Conservation (phyloP, 2,113 vertebrate genomes). For the Gracilinanus agilis region DNA sequence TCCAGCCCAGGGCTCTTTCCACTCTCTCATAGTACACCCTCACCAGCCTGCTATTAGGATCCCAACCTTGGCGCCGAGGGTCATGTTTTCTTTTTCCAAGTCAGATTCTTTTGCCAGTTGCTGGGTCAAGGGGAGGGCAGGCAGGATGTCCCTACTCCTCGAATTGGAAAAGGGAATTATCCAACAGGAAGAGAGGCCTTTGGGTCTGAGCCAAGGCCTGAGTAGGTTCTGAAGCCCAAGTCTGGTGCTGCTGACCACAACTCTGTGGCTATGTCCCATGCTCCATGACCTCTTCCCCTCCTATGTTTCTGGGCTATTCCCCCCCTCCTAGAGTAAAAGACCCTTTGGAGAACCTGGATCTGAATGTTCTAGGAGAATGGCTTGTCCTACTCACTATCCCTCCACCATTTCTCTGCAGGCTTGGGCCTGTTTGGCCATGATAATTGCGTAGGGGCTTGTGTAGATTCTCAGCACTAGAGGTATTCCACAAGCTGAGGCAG, state of each 20-base stretch:
- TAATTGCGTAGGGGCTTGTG: neutral
- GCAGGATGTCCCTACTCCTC: neutral
- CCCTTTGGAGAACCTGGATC: neutral
- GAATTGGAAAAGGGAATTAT: neutral
- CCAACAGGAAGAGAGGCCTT: constrained; percentile 13
- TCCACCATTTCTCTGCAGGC: neutral
- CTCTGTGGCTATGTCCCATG: neutral
- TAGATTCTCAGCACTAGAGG: neutral
- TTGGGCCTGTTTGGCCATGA: neutral
- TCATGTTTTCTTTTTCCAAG: neutral
- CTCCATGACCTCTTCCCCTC: neutral
- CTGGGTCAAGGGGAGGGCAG: neutral
- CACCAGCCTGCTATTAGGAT: neutral
- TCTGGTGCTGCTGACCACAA: neutral
- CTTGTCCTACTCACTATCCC: neutral
- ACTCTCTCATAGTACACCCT: neutral
- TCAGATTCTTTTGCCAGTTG: neutral
- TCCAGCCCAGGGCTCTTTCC: neutral
- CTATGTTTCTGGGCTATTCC: neutral
- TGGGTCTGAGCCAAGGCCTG: neutral
- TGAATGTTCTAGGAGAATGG: neutral
- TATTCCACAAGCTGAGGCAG: neutral
- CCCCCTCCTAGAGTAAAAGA: neutral
- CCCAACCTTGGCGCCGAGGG: neutral
- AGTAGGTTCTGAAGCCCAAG: neutral